phyloP scores from a whole-genome alignment of 2,888 invertebrate species.

The Abrostola triplasia region DNA sequence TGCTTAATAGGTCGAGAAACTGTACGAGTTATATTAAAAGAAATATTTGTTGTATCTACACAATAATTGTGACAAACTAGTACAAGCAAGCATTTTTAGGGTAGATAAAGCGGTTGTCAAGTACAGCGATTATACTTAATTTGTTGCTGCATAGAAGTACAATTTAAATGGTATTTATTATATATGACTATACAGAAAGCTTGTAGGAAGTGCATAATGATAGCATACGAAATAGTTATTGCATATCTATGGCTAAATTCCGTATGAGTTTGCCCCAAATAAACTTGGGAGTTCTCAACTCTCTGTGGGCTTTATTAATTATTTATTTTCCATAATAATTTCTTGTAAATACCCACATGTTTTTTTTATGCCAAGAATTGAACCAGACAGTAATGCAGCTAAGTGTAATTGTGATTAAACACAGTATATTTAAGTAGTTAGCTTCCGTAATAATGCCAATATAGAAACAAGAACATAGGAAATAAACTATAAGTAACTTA shows the following conservation, averaged over 20 bases:
- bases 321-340: conserved; percentile 4
- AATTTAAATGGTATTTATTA: conserved; percentile 40
- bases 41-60: conserved; percentile 6
- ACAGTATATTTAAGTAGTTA: conserved; percentile 21
- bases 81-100: conserved; percentile 48
- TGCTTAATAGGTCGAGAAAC: conserved; percentile 44
- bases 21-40: conserved; percentile 8
- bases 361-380: conserved; percentile 23
- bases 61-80: conserved; percentile 7
- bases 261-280: conserved; percentile 19
- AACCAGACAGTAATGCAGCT: conserved; percentile 14
- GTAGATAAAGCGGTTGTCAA: conserved; percentile 20
- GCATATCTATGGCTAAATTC: conserved; percentile 1
- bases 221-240: no score
- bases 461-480: conserved; percentile 30
- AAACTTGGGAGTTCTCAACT: conserved; percentile 8
- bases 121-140: conserved; percentile 37
- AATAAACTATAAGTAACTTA: conserved; percentile 25
- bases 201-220: conserved; percentile 15
- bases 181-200: conserved; percentile 18
- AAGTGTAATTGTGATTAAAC: conserved; percentile 3
- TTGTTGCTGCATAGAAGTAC: conserved; percentile 40
- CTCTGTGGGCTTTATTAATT: conserved; percentile 9
- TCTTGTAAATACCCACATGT: conserved; percentile 26
- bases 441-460: conserved; percentile 34